These are phyloP conservation scores for Myxocyprinus asiaticus DNA, from an alignment of 2,113 vertebrate species.

Conservation along the genomic window DNA sequence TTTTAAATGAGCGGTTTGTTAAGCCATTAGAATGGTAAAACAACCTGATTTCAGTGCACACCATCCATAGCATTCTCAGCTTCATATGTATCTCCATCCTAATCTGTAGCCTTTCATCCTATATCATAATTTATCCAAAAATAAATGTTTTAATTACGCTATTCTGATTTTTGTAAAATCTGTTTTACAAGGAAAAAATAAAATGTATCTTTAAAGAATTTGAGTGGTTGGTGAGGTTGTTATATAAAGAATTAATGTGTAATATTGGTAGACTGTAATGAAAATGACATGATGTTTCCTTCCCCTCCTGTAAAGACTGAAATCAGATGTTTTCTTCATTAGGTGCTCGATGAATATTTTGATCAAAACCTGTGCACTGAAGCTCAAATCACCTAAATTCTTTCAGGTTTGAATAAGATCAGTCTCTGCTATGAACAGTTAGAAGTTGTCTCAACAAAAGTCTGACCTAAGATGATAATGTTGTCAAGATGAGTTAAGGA, in stretches of 20 bases:
- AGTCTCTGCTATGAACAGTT: too few relatives aligned
- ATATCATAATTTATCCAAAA: slow-evolving; percentile 62
- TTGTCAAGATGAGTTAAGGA: too few relatives aligned
- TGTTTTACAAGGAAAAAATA: slow-evolving; percentile 84
- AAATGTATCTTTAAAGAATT: slow-evolving; percentile 83
- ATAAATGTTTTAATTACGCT: slow-evolving; percentile 73
- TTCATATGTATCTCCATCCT: slow-evolving; percentile 49
- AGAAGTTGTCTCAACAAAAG: too few relatives aligned
- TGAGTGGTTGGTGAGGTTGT: not conserved
- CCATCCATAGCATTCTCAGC: slow-evolving; percentile 46
- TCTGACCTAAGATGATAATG: too few relatives aligned
- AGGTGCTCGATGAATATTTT: too few relatives aligned
- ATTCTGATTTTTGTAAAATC: slow-evolving; percentile 81
- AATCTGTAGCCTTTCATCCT: slow-evolving; percentile 55
- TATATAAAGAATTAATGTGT: not conserved
- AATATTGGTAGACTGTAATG: too few relatives aligned
- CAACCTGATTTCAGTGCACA: slow-evolving; percentile 34
- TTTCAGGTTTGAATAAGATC: too few relatives aligned
- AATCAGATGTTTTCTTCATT: too few relatives aligned
- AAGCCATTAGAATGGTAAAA: slow-evolving; percentile 30
- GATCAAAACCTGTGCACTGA: too few relatives aligned
- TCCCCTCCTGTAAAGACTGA: too few relatives aligned
- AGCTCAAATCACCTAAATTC: too few relatives aligned
- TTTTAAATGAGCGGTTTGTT: slow-evolving; percentile 45
- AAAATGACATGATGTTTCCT: too few relatives aligned